Conservation (phyloP, 2,888 invertebrate species). For the Sepioteuthis lessoniana region DNA sequence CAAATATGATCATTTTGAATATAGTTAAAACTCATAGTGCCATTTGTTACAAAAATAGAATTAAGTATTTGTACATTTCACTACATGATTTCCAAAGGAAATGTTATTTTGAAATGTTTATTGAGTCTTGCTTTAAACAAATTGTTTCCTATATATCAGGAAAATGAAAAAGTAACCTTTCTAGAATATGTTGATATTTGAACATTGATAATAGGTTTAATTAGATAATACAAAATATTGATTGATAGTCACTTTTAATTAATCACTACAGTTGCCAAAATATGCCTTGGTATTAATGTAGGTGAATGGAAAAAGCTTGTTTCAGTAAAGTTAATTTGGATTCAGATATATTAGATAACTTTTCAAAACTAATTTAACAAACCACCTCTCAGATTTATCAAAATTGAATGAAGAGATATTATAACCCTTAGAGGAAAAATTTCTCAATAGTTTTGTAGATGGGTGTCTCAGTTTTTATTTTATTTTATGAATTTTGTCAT, state of each 20-base stretch:
- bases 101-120: too few relatives aligned
- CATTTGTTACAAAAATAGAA: too few relatives aligned
- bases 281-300: background rate
- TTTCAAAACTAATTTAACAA: background rate
- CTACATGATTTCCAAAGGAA: too few relatives aligned
- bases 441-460: background rate
- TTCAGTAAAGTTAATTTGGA: background rate
- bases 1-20: too few relatives aligned
- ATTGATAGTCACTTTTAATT: background rate
- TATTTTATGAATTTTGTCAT: background rate
- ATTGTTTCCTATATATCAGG: too few relatives aligned
- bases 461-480: background rate
- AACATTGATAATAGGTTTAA: background rate
- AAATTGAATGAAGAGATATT: background rate
- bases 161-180: too few relatives aligned
- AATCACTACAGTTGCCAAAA: too few relatives aligned
- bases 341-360: too few relatives aligned
- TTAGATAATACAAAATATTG: background rate
- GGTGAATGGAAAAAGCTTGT: background rate
- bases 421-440: background rate
- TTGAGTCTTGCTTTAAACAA: too few relatives aligned
- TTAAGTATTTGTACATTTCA: too few relatives aligned
- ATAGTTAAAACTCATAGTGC: too few relatives aligned
- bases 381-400: background rate
- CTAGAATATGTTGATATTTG: too few relatives aligned